phyloP scores from a whole-genome alignment of 1,140 invertebrate genomes.

The Dinothrombium tinctorium region DNA sequence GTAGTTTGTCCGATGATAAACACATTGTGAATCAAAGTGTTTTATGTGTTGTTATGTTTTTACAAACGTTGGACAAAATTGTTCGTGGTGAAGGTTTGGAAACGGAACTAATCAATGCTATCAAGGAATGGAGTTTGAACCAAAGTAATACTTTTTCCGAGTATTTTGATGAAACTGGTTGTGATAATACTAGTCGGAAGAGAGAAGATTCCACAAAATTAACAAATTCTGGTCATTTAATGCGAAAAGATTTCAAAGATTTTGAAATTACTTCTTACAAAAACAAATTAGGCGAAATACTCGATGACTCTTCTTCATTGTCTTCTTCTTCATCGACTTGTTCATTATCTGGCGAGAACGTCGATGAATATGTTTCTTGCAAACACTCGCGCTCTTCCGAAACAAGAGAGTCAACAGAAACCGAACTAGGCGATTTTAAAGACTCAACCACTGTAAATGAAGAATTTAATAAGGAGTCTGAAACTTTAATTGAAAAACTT shows the following conservation, averaged over 20 bases:
- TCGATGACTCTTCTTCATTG: background rate
- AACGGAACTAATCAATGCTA: no score
- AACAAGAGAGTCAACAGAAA: no score
- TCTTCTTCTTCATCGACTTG: no score
- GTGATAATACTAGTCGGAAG: conserved; percentile 12
- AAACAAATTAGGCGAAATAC: background rate
- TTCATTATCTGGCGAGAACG: no score
- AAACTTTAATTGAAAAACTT: no score
- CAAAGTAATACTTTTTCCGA: conserved; percentile 22
- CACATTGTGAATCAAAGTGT: conserved; percentile 49
- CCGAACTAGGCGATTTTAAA: no score
- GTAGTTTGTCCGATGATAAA: conserved; percentile 37
- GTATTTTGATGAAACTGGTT: conserved; percentile 5
- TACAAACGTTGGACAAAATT: conserved; percentile 54
- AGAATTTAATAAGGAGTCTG: no score
- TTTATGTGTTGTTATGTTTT: conserved; percentile 52
- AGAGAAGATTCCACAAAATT: background rate
- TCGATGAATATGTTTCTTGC: no score
- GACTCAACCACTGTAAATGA: no score
- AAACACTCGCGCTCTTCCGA: no score
- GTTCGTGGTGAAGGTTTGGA: conserved; percentile 24
- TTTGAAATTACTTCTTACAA: conserved; percentile 1
- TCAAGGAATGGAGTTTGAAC: no score
- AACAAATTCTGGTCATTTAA: background rate
- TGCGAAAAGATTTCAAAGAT: background rate